These are phyloP conservation scores for Xiphorhynchus elegans DNA, from an alignment of 2,113 vertebrate species.

Conservation along the genomic window DNA sequence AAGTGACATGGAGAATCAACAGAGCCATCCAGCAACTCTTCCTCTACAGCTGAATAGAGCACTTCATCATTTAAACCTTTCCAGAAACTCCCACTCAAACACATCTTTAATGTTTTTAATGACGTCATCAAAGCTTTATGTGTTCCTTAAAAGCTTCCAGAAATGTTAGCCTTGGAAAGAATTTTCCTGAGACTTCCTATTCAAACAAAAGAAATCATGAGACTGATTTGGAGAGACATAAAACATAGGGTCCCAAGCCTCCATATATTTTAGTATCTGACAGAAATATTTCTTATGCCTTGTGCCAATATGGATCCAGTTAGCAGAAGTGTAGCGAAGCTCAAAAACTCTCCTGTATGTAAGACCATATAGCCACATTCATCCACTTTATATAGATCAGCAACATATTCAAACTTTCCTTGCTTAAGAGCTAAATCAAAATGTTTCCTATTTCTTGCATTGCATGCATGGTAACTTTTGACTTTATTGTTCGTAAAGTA, in stretches of 20 bases:
- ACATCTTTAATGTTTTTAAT: background rate
- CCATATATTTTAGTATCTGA: background rate
- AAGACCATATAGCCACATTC: background rate
- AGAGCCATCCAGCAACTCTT: background rate
- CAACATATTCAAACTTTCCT: background rate
- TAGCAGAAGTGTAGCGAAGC: background rate
- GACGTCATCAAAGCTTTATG: background rate
- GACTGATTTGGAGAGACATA: slow-evolving; percentile 10
- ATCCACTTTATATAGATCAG: background rate
- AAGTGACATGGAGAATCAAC: background rate
- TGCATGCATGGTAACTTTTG: background rate
- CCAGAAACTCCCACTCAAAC: background rate
- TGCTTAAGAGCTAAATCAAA: background rate
- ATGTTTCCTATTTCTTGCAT: background rate
- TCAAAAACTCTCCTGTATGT: background rate
- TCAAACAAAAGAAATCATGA: slow-evolving; percentile 25
- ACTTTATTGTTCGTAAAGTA: background rate
- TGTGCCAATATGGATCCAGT: background rate
- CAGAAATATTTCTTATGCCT: background rate
- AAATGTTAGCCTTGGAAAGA: slow-evolving; percentile 3
- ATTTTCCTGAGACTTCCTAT: background rate
- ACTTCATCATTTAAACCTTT: background rate
- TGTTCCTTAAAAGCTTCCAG: slow-evolving; percentile 22
- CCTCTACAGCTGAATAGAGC: background rate
- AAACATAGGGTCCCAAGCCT: background rate